Conservation (phyloP, 2,797 vertebrate species). For the Anabacerthia variegaticeps region DNA sequence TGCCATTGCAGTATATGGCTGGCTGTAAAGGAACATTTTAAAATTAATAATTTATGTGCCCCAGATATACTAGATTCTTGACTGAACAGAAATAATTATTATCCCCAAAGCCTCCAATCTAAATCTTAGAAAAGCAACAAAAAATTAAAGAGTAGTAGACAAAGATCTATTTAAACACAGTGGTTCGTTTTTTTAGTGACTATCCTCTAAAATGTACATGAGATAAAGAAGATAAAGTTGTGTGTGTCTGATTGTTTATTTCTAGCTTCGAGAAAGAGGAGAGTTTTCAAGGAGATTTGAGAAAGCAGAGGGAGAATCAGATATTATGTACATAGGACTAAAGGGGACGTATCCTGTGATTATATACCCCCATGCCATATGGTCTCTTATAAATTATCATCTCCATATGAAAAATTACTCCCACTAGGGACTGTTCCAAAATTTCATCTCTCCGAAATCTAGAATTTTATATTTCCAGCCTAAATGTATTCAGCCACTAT, state of each 20-base stretch:
- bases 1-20: neutral
- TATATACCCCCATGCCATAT: neutral
- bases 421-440: neutral
- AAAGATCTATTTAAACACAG: neutral
- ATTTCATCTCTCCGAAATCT: neutral
- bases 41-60: conserved; percentile 55
- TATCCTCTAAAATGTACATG: neutral
- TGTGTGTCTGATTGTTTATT: neutral
- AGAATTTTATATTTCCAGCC: neutral
- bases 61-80: conserved; percentile 26
- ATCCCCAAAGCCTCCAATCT: neutral
- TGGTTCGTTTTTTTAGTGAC: neutral
- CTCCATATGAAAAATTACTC: conserved; percentile 3
- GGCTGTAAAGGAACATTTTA: neutral
- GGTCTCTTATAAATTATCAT: neutral
- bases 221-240: neutral
- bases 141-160: neutral
- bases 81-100: conserved; percentile 16
- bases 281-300: neutral
- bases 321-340: neutral
- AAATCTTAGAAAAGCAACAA: neutral
- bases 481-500: neutral
- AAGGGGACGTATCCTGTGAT: neutral
- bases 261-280: neutral
- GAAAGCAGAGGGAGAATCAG: neutral